A percentile compares a stretch with the other conserved stretches of the same genome.
phyloP scores from a whole-genome alignment of 2,888 invertebrate species.

The Polydrusus cervinus region DNA sequence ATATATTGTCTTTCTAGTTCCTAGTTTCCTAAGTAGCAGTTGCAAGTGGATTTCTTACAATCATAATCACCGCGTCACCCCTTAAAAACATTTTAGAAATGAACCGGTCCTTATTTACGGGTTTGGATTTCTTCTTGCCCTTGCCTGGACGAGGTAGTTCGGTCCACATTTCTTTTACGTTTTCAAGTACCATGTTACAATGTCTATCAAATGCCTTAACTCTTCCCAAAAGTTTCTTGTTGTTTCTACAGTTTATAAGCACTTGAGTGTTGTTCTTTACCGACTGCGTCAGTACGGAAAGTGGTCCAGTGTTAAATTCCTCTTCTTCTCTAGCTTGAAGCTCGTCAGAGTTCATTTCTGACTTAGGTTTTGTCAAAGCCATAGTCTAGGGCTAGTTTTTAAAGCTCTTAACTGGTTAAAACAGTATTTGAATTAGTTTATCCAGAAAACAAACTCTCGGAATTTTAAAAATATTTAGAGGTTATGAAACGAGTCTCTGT shows the following conservation, averaged over 20 bases:
- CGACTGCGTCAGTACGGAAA: constrained; percentile 97
- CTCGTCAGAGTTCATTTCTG: constrained; percentile 97
- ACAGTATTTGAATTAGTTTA: too few species aligned
- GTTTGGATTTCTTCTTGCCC: constrained; percentile 95
- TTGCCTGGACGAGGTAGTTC: constrained; percentile 98
- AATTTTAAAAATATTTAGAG: too few species aligned
- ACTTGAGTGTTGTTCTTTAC: constrained; percentile 99
- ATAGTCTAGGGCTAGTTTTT: constrained; percentile 57
- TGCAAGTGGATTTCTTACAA: constrained; percentile 95
- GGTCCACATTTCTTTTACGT: constrained; percentile 99
- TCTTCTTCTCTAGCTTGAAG: constrained; percentile 96
- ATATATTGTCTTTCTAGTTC: too few species aligned
- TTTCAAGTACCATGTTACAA: constrained; percentile 99
- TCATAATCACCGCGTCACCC: constrained; percentile 98
- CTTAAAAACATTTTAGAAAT: constrained; percentile 99
- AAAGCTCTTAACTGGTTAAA: too few species aligned
- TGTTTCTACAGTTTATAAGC: constrained; percentile 97
- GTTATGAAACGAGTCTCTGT: too few species aligned
- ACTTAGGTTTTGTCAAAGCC: constrained; percentile 69
- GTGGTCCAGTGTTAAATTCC: constrained; percentile 98
- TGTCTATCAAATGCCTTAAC: constrained; percentile 97
- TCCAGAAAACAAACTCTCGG: too few species aligned
- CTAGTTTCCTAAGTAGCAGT: constrained; percentile 68
- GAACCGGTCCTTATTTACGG: constrained; percentile 95
- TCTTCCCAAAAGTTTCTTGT: constrained; percentile 96